Conservation (phyloP, 2,888 invertebrate genomes). For the Calephelis perditalis region DNA sequence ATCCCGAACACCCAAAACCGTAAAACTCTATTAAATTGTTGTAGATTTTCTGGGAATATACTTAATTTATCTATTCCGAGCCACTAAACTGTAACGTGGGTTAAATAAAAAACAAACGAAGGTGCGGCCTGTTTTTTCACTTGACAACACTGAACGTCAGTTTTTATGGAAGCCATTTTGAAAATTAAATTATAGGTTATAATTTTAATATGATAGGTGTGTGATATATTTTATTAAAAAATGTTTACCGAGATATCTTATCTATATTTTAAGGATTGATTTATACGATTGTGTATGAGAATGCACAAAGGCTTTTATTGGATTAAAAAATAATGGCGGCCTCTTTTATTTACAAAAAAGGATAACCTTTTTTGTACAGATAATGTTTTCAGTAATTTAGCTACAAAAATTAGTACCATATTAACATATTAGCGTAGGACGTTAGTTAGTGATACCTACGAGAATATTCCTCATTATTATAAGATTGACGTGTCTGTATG, state of each 20-base stretch:
- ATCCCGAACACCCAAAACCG: conserved; percentile 12
- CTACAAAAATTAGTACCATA: too few relatives aligned
- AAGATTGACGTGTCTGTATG: too few relatives aligned
- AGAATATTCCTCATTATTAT: too few relatives aligned
- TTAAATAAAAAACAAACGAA: conserved; percentile 56
- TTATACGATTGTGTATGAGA: conserved; percentile 2
- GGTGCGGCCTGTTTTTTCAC: conserved; percentile 63
- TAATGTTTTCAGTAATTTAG: too few relatives aligned
- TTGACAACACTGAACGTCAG: conserved; percentile 64
- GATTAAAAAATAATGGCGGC: conserved; percentile 3
- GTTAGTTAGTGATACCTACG: too few relatives aligned
- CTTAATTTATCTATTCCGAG: conserved; percentile 57
- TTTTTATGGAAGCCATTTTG: conserved; percentile 63
- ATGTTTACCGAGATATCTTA: conserved; percentile 60
- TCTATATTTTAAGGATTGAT: conserved; percentile 27
- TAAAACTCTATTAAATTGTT: conserved; percentile 50
- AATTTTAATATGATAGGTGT: conserved; percentile 76
- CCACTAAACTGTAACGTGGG: conserved; percentile 55
- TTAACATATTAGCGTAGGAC: too few relatives aligned
- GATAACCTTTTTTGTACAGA: not conserved
- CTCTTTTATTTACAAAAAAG: not conserved
- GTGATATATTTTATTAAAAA: conserved; percentile 61
- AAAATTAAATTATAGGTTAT: conserved; percentile 77
- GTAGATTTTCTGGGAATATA: conserved; percentile 40
- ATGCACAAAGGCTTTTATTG: conserved; percentile 1